A percentile compares a stretch with the other conserved stretches of the same genome.
Conservation (phyloP, 2,888 invertebrate species). For the Alloplasta piceator region DNA sequence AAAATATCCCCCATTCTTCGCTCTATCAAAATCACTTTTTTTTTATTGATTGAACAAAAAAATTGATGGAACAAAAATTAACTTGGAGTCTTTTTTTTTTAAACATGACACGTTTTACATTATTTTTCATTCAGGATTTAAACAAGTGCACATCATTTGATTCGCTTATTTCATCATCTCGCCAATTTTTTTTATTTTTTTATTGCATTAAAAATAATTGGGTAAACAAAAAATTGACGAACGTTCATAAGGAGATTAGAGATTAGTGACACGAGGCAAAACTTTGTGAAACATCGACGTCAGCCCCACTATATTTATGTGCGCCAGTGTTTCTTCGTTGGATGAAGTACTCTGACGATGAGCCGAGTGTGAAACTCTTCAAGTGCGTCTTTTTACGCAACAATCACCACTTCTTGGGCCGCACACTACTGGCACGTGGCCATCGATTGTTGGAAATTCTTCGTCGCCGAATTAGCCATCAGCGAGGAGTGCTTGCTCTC, state of each 20-base stretch:
- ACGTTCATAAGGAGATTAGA: background rate
- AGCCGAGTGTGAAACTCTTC: background rate
- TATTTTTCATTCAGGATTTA: no score
- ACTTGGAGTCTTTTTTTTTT: no score
- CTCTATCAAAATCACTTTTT: no score
- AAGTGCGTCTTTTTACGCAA: constrained; percentile 51
- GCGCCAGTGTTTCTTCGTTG: background rate
- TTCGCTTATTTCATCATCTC: background rate
- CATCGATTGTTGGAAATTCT: constrained; percentile 46
- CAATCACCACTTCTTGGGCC: constrained; percentile 5
- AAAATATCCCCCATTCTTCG: no score
- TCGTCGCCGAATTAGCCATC: constrained; percentile 46
- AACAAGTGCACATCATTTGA: no score
- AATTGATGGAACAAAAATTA: no score
- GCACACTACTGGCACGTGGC: constrained; percentile 53
- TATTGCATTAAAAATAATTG: background rate
- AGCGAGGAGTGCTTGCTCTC: background rate
- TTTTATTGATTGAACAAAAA: no score
- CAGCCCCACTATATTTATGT: constrained; percentile 16
- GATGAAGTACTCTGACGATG: background rate
- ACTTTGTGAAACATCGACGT: constrained; percentile 27
- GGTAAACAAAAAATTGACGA: background rate
- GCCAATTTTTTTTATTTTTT: background rate
- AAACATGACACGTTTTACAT: no score
- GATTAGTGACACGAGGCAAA: constrained; percentile 1